Conservation (phyloP, 2,888 invertebrate genomes). For the Mesorhabditis sp. region DNA sequence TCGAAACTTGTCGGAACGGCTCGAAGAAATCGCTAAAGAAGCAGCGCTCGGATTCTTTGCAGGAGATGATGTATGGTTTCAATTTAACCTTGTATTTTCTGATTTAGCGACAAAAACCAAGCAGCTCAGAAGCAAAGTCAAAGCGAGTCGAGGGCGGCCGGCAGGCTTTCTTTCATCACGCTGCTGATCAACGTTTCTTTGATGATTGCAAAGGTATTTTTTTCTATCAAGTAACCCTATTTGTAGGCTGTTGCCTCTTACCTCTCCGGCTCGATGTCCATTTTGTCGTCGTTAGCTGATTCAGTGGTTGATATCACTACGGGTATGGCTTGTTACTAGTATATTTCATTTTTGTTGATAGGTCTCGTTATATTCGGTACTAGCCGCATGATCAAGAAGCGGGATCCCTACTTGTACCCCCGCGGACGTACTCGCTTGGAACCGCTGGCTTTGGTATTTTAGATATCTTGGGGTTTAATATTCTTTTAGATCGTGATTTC, state of each 20-base stretch:
- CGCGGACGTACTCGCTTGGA: constrained; percentile 61
- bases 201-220: constrained; percentile 59
- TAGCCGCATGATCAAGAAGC: constrained; percentile 58
- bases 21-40: too few relatives aligned
- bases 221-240: constrained; percentile 30
- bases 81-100: too few relatives aligned
- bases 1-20: too few relatives aligned
- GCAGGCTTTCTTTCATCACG: constrained; percentile 43
- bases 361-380: constrained; percentile 26
- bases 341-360: background rate
- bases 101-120: constrained; percentile 6
- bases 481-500: constrained; percentile 57
- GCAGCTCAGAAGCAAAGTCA: constrained; percentile 11
- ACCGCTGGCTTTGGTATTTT: constrained; percentile 59
- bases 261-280: constrained; percentile 62
- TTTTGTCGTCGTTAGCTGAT: constrained; percentile 63
- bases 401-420: constrained; percentile 62
- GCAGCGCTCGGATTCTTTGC: too few relatives aligned
- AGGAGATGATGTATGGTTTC: too few relatives aligned
- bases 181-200: constrained; percentile 55
- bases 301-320: constrained; percentile 62
- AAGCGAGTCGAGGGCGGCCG: constrained; percentile 20
- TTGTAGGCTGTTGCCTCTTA: constrained; percentile 57
- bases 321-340: constrained; percentile 42
- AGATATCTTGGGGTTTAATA: background rate